A percentile compares a stretch with the other conserved stretches of the same genome.
Conservation (phyloP, 1,140 invertebrate genomes). For the Zaprionus kolodkinae region DNA sequence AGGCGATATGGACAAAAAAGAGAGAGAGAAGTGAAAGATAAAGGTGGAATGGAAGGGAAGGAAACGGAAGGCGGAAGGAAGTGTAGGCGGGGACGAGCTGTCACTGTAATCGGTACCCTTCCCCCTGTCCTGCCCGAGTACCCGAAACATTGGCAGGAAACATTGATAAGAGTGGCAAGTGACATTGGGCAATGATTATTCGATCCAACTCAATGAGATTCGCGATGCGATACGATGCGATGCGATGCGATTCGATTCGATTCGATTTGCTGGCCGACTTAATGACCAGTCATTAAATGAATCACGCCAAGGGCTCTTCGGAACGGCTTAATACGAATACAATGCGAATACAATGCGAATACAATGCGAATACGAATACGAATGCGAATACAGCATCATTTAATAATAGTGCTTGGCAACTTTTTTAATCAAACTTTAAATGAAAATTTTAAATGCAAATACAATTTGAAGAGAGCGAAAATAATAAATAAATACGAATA, state of each 20-base stretch:
- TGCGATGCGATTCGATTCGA: slow-evolving; percentile 46
- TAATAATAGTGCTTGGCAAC: slow-evolving; percentile 46
- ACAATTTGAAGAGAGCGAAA: slow-evolving; percentile 50
- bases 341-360: slow-evolving; percentile 19
- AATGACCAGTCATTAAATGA: slow-evolving; percentile 64
- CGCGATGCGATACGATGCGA: slow-evolving; percentile 42
- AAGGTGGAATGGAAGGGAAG: not conserved
- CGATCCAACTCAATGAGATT: slow-evolving; percentile 24
- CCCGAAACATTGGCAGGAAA: slow-evolving; percentile 74
- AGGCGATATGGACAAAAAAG: slow-evolving; percentile 59
- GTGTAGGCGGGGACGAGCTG: slow-evolving; percentile 26
- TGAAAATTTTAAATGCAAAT: slow-evolving; percentile 68
- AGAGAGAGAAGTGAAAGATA: not conserved
- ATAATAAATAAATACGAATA: slow-evolving; percentile 22
- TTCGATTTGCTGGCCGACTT: slow-evolving; percentile 48
- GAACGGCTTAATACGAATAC: slow-evolving; percentile 39
- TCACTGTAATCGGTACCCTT: slow-evolving; percentile 63
- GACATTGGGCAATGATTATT: slow-evolving; percentile 71
- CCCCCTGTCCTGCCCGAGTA: slow-evolving; percentile 51
- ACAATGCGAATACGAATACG: slow-evolving; percentile 34
- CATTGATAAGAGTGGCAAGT: slow-evolving; percentile 77
- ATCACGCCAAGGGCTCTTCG: slow-evolving; percentile 20
- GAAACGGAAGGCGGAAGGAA: not conserved
- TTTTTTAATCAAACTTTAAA: slow-evolving; percentile 69
- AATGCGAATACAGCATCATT: no score